Conservation (phyloP, 2,888 invertebrate genomes). For the Diarsia dahlii region DNA sequence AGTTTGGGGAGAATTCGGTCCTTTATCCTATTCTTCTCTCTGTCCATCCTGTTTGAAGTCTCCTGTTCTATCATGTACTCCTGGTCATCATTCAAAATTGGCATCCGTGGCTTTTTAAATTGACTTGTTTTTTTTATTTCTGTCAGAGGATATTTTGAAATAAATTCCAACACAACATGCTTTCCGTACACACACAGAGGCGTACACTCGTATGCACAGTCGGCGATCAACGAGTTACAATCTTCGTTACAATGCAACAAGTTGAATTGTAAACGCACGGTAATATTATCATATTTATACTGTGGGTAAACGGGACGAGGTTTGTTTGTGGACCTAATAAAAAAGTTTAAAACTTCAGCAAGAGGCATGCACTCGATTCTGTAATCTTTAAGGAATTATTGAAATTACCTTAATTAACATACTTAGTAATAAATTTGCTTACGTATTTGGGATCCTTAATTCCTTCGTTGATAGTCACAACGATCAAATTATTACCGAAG, state of each 20-base stretch:
- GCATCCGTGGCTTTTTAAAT: neutral
- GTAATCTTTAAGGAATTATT: neutral
- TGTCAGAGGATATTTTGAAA: slow-evolving; percentile 11
- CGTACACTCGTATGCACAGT: neutral
- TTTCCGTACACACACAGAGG: neutral
- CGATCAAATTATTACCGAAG: no score
- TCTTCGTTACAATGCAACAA: slow-evolving; percentile 33
- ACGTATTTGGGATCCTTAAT: no score
- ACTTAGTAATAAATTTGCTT: no score
- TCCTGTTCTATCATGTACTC: slow-evolving; percentile 11
- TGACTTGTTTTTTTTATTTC: slow-evolving; percentile 26
- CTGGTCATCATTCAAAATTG: slow-evolving; percentile 46
- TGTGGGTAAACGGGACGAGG: neutral
- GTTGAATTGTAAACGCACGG: slow-evolving; percentile 14
- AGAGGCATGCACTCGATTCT: neutral
- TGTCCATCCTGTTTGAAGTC: neutral
- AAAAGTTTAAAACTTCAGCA: neutral
- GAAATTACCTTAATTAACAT: neutral
- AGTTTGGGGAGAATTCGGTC: neutral
- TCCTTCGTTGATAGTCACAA: no score
- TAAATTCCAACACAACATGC: slow-evolving; percentile 14
- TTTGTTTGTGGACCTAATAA: neutral
- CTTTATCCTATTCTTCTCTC: neutral
- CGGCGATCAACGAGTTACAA: neutral
- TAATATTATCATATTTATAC: no score